Evolutionary conservation across 2,888 invertebrate species (phyloP), one percentile per base, ranked within the genome.

Genomic region (Sminthurides aquaticus): DNA sequence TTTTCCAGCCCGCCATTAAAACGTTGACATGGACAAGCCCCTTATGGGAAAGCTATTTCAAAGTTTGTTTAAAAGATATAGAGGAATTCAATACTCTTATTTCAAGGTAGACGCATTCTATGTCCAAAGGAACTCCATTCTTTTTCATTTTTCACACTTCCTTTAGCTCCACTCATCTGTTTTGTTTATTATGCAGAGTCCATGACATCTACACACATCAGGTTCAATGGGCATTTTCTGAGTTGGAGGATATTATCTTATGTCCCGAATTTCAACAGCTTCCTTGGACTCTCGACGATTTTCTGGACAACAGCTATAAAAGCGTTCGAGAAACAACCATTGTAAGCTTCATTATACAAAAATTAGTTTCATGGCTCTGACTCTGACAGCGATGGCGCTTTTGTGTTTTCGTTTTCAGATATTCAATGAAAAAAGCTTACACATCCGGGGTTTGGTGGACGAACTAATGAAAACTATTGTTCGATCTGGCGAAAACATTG

Each of bases 161-260:
- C n/a, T n/a, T n/a, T n/a, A n/a, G n/a, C n/a, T n/a, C n/a, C n/a
- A n/a, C n/a, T n/a, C n/a, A n/a, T n/a, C n/a, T n/a, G n/a, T n/a
- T n/a, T n/a, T n/a, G n/a, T n/a, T n/a, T n/a, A n/a, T n/a, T n/a
- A n/a, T 52, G 11, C 18, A 85, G 92, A 73, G 89, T 93, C 2
- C 90, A 90, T 75, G 95, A 96, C 77, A 90, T 95, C 66, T 91
- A 94, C 76, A 86, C 87, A 2, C 93, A 93, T 78, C 86, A 95
- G 76, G 93, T 96, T 71, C 84, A 94, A 65, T 89, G 91, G 76
- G 90, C 94, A 29, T 80, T 96, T 29, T 83, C 85, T 66, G 89
- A 89, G 70, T 95, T 96, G 91, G 90, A 91, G 77, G 86, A 86
- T 60, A 85, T 90, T n/a, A 85, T 86, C 0, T 80, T 96, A 60